Conservation (phyloP, 2,113 vertebrate species). For the Antechinus stuartii region DNA sequence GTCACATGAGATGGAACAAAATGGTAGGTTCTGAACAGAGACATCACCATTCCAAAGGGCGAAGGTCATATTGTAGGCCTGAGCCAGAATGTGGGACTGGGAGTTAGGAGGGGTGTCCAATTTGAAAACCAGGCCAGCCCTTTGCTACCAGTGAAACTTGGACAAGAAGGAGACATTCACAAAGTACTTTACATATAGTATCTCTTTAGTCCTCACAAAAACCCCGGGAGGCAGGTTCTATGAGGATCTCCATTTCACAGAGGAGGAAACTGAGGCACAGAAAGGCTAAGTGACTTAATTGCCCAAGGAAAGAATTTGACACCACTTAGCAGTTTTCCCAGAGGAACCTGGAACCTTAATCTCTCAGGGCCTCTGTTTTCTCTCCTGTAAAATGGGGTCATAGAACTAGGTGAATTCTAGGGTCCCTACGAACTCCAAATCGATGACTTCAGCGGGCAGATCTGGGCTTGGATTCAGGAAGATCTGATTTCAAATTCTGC, state of each 20-base stretch:
- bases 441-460: background rate
- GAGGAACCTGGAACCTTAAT: background rate
- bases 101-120: background rate
- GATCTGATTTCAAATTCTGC: background rate
- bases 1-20: background rate
- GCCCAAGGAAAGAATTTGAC: background rate
- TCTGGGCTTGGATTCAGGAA: background rate
- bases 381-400: background rate
- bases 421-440: background rate
- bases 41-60: background rate
- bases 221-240: background rate
- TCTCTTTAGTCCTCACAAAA: conserved; percentile 27
- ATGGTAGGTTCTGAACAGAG: background rate
- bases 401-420: background rate
- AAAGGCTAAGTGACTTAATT: conserved; percentile 10
- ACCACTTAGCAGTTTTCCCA: background rate
- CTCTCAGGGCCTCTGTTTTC: background rate
- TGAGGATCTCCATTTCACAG: conserved; percentile 26
- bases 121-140: background rate
- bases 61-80: background rate
- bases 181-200: background rate
- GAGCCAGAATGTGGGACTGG: background rate
- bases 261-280: background rate
- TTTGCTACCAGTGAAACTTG: background rate
- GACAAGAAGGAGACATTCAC: background rate